Evolutionary conservation across 1,140 invertebrate species (phyloP), one percentile per base, ranked within the genome.

Genomic region (Lineus longissimus): DNA sequence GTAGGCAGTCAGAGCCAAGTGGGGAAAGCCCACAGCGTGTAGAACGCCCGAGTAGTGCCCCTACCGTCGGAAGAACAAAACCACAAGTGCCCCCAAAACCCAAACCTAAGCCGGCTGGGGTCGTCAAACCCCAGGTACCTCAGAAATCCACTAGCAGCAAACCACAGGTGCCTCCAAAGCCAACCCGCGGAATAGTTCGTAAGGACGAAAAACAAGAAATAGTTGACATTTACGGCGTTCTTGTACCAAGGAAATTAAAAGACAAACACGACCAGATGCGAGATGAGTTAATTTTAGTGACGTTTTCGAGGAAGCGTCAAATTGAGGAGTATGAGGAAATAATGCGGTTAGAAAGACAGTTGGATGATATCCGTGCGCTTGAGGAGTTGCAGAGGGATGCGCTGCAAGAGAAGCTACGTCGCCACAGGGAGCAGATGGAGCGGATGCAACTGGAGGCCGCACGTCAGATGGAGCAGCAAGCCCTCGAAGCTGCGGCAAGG

Each of bases 261-360:
- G 82, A 76, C 31, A 70, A 86, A 30, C 84, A 86, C 67, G 83
- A 84, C 59, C 78, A 85, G 61, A 74, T 87, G n/a, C 80, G 84
- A 64, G 85, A 86, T 62, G 86, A 86, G 70, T 70, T 86, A 27
- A 79, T 83, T 66, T 73, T 79, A n/a, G 82, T 81, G 7, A 81
- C 82, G 11, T 74, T 77, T 59, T 80, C 84, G 55, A 60, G 82
- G 45, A 72, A 80, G 59, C 71, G 77, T 31, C 71, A 81, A 65
- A 70, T 83, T 41, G 82, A 83, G 61, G 81, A 84, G 64, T 67
- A 81, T 43, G 82, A 84, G 68, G 82, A 82, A 65, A 73, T 81
- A 40, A 62, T 76, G 27, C 72, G 72, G 22, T 65, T 81, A 31
- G 77, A 81, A 63, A 64, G 68, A 43, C 55, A 63, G 36, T 47